Evolutionary conservation across 2,888 invertebrate species (phyloP), one percentile per base, ranked within the genome.

Genomic region (Endotricha flammealis): DNA sequence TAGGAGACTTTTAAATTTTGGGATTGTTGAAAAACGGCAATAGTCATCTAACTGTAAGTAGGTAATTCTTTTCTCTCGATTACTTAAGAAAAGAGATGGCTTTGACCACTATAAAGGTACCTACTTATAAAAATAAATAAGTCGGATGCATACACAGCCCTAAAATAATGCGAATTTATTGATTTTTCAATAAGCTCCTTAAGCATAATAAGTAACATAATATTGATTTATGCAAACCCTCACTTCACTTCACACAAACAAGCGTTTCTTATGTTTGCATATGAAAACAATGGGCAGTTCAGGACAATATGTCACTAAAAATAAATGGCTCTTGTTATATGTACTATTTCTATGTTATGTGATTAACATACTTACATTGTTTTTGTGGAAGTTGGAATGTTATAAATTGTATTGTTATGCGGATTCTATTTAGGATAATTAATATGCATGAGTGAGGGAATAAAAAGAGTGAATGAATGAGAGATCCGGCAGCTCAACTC

Each of bases 241-340:
- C 54, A 47, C 45, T 28, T 34, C 45, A 50, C 53, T 53, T 54
- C 59, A 20, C 62, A 60, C 49, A 55, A 50, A 45, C 53, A 48
- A 32, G 39, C 35, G 41, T 40, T 38, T 39, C 52, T 53, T 46
- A 48, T 56, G 53, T 62, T 64, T 63, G 62, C 59, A 53, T n/a
- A n/a, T n/a, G 55, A 46, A 59, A 68, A 80, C 77, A 79, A 74
- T 73, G 64, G 64, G 46, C 53, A 47, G 64, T 71, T 70, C 61
- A 64, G 67, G 57, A 75, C 64, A 76, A 74, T 70, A 66, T 67
- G 69, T 66, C 62, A 64, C 64, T 65, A 67, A 72, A 72, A 68
- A 72, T 67, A 68, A 66, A 66, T 61, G 60, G 50, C 50, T 51
- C 61, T 61, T 57, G 56, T 61, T 54, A 52, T 59, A n/a, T n/a